Conservation (phyloP, 2,797 vertebrate species). For the Spinibarbus caldwelli region DNA sequence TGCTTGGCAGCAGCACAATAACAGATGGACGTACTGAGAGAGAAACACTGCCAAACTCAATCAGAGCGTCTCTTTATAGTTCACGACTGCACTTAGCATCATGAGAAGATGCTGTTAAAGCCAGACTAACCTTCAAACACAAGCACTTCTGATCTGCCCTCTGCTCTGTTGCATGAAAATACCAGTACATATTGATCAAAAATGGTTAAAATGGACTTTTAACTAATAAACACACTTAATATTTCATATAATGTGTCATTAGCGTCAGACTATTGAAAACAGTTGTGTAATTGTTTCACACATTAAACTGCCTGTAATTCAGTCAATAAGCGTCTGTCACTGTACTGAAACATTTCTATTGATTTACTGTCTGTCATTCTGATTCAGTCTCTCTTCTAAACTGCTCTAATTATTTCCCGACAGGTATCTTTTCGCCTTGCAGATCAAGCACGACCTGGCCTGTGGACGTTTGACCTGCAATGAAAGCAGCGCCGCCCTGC, state of each 20-base stretch:
- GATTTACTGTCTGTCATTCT: not conserved
- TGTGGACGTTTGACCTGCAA: slow-evolving; percentile 90
- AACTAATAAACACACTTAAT: not conserved
- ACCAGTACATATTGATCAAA: not conserved
- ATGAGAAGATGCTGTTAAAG: slow-evolving; percentile 4
- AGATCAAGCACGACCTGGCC: slow-evolving; percentile 95
- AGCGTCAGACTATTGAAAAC: not conserved
- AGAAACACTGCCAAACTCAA: slow-evolving; percentile 15
- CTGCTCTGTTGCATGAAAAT: not conserved
- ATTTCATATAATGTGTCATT: not conserved
- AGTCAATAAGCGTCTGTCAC: not conserved
- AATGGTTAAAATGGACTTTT: not conserved
- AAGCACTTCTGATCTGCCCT: not conserved
- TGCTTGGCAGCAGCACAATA: not conserved
- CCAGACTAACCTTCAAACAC: slow-evolving; percentile 10
- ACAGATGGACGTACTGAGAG: slow-evolving; percentile 18
- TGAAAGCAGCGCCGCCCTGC: slow-evolving; percentile 91
- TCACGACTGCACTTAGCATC: not conserved
- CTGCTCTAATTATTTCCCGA: slow-evolving; percentile 53
- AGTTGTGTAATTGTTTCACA: not conserved
- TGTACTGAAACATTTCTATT: not conserved
- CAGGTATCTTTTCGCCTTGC: slow-evolving; percentile 98
- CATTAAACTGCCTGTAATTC: not conserved
- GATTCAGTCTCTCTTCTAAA: not conserved
- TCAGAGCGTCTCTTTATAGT: slow-evolving; percentile 23